Evolutionary conservation across 2,888 invertebrate species (phyloP).

Genomic region (Hirtodrosophila confusa): DNA sequence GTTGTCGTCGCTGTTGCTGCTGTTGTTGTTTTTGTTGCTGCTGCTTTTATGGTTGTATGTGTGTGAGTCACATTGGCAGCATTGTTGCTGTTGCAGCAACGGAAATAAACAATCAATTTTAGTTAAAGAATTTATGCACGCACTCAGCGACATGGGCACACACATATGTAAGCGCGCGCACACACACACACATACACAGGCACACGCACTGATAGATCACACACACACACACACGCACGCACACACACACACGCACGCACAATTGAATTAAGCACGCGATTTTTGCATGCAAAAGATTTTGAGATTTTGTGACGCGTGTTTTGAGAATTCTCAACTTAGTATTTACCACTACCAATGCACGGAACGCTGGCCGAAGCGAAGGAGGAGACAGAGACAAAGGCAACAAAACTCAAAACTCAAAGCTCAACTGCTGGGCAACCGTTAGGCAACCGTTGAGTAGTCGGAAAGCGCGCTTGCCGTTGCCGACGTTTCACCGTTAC

Average conservation of each 20-base stretch:
- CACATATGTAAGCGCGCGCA: slow-evolving; percentile 16
- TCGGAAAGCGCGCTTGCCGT: slow-evolving; percentile 77
- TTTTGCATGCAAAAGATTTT: slow-evolving; percentile 57
- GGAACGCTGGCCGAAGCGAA: slow-evolving; percentile 13
- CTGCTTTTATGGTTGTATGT: slow-evolving; percentile 33
- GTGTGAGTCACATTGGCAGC: slow-evolving; percentile 52
- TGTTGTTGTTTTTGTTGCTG: slow-evolving; percentile 22
- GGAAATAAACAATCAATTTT: slow-evolving; percentile 80
- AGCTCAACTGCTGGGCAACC: slow-evolving; percentile 55
- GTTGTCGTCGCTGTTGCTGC: slow-evolving; percentile 29
- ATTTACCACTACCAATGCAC: slow-evolving; percentile 39
- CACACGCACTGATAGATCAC: slow-evolving; percentile 2
- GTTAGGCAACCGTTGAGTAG: slow-evolving; percentile 67
- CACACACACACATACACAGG: slow-evolving; percentile 15
- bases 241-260: slow-evolving; percentile 27
- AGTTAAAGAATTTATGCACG: slow-evolving; percentile 76
- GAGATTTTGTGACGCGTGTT: slow-evolving; percentile 31
- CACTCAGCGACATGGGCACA: slow-evolving; percentile 56
- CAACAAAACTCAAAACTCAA: slow-evolving; percentile 47
- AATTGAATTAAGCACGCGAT: slow-evolving; percentile 57
- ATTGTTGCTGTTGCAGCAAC: slow-evolving; percentile 56
- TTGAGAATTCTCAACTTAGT: slow-evolving; percentile 41
- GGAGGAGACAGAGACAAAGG: slow-evolving; percentile 30
- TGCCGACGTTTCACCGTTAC: slow-evolving; percentile 83
- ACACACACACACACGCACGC: slow-evolving; percentile 18